phyloP scores from a whole-genome alignment of 2,113 vertebrate species.

The Egretta garzetta region DNA sequence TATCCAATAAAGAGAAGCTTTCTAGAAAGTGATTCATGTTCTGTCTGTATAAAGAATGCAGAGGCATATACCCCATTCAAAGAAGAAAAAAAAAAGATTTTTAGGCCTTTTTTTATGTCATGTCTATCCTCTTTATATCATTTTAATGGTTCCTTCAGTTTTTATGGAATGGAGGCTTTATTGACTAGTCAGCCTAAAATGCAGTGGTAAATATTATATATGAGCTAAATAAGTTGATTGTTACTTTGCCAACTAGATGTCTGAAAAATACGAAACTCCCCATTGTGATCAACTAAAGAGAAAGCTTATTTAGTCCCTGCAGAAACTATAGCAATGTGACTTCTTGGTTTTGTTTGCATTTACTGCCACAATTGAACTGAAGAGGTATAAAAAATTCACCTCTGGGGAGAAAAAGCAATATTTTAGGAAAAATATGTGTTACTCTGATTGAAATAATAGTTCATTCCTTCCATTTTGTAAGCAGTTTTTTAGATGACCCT shows the following conservation, averaged over 20 bases:
- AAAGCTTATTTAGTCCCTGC: not conserved
- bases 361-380: not conserved
- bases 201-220: conserved; percentile 31
- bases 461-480: not conserved
- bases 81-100: not conserved
- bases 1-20: conserved; percentile 9
- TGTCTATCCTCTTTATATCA: conserved; percentile 8
- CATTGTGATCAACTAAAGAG: not conserved
- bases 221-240: conserved; percentile 18
- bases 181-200: conserved; percentile 35
- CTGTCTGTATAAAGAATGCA: conserved; percentile 28
- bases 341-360: not conserved
- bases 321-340: not conserved
- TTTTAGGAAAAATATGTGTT: not conserved
- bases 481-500: not conserved
- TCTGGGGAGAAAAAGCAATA: not conserved
- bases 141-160: conserved; percentile 31
- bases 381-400: not conserved
- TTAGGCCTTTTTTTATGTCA: not conserved
- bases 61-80: not conserved
- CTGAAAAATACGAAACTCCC: not conserved
- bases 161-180: conserved; percentile 23
- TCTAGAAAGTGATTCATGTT: conserved; percentile 37
- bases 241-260: not conserved
- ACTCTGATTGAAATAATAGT: not conserved